phyloP scores from a whole-genome alignment of 2,797 vertebrate genomes.

The Sardinella longiceps region DNA sequence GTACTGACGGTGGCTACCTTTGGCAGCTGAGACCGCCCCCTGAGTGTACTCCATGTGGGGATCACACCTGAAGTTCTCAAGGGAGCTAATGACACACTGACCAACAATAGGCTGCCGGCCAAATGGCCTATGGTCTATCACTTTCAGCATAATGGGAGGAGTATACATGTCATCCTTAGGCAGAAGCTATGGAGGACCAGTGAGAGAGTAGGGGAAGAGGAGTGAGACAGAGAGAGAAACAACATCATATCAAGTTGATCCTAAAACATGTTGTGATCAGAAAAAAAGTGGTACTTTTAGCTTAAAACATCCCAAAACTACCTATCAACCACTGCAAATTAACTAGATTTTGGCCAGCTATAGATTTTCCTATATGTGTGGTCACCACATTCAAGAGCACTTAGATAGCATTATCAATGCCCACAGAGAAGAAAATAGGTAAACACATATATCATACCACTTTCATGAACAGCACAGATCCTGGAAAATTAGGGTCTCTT shows the following conservation, averaged over 20 bases:
- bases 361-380: too few species aligned
- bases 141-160: slow-evolving; percentile 94
- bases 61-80: slow-evolving; percentile 88
- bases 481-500: slow-evolving; percentile 92
- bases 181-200: slow-evolving; percentile 76
- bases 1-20: slow-evolving; percentile 74
- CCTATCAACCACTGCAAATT: too few species aligned
- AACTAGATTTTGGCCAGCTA: too few species aligned
- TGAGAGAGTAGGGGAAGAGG: background rate
- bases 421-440: too few species aligned
- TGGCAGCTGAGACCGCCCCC: slow-evolving; percentile 70
- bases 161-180: slow-evolving; percentile 95
- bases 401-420: too few species aligned
- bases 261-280: too few species aligned
- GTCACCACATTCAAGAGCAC: too few species aligned
- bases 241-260: too few species aligned
- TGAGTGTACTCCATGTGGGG: slow-evolving; percentile 57
- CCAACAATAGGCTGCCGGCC: slow-evolving; percentile 94
- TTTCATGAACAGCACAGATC: slow-evolving; percentile 94
- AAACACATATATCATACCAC: slow-evolving; percentile 78
- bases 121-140: slow-evolving; percentile 94
- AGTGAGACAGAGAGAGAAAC: slow-evolving; percentile 26
- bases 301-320: too few species aligned
- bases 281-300: too few species aligned
- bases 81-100: slow-evolving; percentile 88